These are phyloP conservation scores for Troides helena DNA, from an alignment of 2,888 invertebrate genomes.

Conservation along the genomic window DNA sequence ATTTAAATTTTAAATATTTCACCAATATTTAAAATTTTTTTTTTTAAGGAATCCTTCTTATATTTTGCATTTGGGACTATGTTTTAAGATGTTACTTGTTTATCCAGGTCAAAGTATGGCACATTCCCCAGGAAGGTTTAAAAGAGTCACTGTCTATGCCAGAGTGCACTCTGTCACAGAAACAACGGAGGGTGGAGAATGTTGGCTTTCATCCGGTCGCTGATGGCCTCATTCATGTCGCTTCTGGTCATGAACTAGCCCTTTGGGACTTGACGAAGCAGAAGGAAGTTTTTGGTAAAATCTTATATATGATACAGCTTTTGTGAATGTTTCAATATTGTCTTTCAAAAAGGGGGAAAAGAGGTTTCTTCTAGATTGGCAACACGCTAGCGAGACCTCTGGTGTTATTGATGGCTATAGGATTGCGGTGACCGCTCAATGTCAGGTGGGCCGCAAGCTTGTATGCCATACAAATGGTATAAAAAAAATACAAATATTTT, in stretches of 20 bases:
- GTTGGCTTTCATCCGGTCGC: slow-evolving; percentile 95
- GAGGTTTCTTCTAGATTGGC: no score
- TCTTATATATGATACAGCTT: slow-evolving; percentile 10
- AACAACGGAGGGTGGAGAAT: slow-evolving; percentile 92
- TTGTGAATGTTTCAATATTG: background rate
- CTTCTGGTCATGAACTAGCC: slow-evolving; percentile 89
- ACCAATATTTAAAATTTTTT: no score
- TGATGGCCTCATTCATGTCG: slow-evolving; percentile 92
- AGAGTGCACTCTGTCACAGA: slow-evolving; percentile 90
- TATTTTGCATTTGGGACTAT: no score
- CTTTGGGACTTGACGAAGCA: slow-evolving; percentile 93
- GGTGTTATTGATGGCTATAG: no score
- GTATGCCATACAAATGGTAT: no score
- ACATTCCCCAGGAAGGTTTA: slow-evolving; percentile 90
- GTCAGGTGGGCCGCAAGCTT: no score
- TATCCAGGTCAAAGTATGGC: slow-evolving; percentile 91
- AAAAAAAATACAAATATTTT: background rate
- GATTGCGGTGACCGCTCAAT: no score
- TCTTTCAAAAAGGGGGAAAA: no score
- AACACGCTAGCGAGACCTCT: no score
- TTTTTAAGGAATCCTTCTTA: no score
- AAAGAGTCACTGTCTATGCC: slow-evolving; percentile 88
- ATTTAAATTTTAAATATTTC: no score
- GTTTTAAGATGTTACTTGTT: no score
- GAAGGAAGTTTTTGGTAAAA: slow-evolving; percentile 87